Percentiles rank a stretch among this genome's conserved stretches.
Conservation (phyloP, 2,888 invertebrate species). For the Drosophila lutescens region DNA sequence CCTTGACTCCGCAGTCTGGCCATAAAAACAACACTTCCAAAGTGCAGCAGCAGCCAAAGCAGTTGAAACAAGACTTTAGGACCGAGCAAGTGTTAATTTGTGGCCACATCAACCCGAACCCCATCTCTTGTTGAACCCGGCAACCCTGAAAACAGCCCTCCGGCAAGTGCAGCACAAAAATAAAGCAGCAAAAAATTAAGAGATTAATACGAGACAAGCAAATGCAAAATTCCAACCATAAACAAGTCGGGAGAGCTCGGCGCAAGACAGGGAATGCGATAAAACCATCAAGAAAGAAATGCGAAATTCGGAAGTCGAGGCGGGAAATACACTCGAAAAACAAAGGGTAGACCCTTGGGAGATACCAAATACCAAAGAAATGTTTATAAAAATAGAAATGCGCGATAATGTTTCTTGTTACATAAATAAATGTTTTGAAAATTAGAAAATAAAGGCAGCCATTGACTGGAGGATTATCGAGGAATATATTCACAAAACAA, state of each 20-base stretch:
- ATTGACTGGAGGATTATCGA: no score
- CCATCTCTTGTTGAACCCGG: conserved; percentile 32
- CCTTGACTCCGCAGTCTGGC: conserved; percentile 9
- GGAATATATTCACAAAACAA: no score
- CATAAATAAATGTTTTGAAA: no score
- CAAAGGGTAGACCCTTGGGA: no score
- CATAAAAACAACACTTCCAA: conserved; percentile 38
- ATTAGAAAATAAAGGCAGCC: no score
- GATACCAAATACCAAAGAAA: no score
- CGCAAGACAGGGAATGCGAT: conserved; percentile 39
- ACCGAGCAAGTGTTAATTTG: conserved; percentile 43
- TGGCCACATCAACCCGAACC: conserved; percentile 37
- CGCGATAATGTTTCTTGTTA: no score
- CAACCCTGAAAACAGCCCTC: conserved; percentile 38
- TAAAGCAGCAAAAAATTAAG: conserved; percentile 47
- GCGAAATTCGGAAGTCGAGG: conserved; percentile 4
- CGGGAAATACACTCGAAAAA: conserved; percentile 3
- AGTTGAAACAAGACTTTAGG: conserved; percentile 35
- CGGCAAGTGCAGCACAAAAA: conserved; percentile 50
- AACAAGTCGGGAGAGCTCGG: conserved; percentile 42
- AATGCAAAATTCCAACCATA: conserved; percentile 54
- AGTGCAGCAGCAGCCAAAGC: conserved; percentile 35
- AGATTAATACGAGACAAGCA: conserved; percentile 64
- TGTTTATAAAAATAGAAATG: no score
- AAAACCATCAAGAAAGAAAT: conserved; percentile 19